phyloP scores from a whole-genome alignment of 2,888 invertebrate genomes.

The Leucophora obtusa region DNA sequence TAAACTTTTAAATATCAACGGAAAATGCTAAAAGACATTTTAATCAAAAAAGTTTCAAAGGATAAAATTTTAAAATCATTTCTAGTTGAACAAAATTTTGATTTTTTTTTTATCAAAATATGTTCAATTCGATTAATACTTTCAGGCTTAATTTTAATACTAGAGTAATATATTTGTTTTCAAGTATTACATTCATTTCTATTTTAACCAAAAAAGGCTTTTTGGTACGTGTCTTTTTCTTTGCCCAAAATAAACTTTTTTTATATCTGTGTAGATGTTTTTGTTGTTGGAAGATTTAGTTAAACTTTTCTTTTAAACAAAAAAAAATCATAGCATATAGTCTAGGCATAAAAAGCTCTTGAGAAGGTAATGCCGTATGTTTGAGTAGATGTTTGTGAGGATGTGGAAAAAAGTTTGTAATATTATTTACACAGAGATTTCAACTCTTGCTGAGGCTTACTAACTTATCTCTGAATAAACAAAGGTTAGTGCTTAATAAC shows the following conservation, averaged over 20 bases:
- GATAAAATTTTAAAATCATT: neutral
- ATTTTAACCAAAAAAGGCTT: neutral
- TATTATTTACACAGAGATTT: no score
- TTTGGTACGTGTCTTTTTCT: neutral
- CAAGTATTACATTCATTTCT: neutral
- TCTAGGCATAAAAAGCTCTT: neutral
- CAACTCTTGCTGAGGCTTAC: neutral
- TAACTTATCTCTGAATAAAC: no score
- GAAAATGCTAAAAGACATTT: neutral
- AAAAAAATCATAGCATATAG: neutral
- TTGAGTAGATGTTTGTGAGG: neutral
- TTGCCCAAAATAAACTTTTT: neutral
- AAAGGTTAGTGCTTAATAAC: no score
- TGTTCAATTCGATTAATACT: neutral
- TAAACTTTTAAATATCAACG: neutral
- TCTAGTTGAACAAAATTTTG: no score
- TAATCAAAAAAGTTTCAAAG: neutral
- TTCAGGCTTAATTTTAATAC: neutral
- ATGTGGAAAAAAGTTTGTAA: neutral
- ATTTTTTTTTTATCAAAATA: no score
- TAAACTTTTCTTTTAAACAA: neutral
- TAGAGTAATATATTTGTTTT: neutral
- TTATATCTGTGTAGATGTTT: neutral
- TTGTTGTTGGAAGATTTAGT: neutral
- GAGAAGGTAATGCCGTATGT: conserved; percentile 2